Evolutionary conservation across 1,140 invertebrate genomes (phyloP).

Genomic region (Drosophila sechellia): DNA sequence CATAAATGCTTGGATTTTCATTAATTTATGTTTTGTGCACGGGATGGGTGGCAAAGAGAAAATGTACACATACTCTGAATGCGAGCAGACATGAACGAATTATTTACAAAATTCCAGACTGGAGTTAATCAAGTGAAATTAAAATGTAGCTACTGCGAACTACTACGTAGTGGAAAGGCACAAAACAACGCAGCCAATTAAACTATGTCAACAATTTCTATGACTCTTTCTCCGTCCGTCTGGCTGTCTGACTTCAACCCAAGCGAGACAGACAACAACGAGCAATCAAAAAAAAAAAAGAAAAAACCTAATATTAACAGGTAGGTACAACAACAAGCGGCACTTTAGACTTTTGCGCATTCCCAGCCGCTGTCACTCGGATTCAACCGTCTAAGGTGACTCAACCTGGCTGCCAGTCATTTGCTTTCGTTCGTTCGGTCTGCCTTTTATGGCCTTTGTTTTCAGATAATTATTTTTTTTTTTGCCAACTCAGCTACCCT

Average conservation of each 20-base stretch:
- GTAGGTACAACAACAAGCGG: constrained; percentile 50
- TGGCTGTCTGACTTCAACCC: constrained; percentile 55
- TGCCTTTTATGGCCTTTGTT: constrained; percentile 51
- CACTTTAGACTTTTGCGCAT: constrained; percentile 81
- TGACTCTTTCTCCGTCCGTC: constrained; percentile 46
- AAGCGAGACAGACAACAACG: constrained; percentile 34
- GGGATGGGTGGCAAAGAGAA: constrained; percentile 26
- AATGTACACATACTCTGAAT: neutral
- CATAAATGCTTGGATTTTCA: constrained; percentile 38
- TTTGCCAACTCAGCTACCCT: constrained; percentile 30
- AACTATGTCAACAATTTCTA: constrained; percentile 64
- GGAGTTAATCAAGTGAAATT: constrained; percentile 76
- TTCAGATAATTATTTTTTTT: constrained; percentile 49
- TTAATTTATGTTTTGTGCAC: constrained; percentile 35
- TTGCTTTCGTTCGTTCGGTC: constrained; percentile 37
- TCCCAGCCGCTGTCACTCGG: constrained; percentile 70
- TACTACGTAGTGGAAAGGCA: constrained; percentile 49
- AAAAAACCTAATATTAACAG: constrained; percentile 31
- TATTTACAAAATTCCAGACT: constrained; percentile 54
- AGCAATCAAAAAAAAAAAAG: neutral
- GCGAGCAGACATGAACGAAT: constrained; percentile 41
- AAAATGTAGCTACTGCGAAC: constrained; percentile 60
- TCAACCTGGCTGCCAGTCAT: constrained; percentile 57
- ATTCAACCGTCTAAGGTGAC: constrained; percentile 65
- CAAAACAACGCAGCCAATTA: constrained; percentile 22